Evolutionary conservation across 2,113 vertebrate species (phyloP), one percentile per base, ranked within the genome.

Genomic region (Ageneiosus marmoratus): DNA sequence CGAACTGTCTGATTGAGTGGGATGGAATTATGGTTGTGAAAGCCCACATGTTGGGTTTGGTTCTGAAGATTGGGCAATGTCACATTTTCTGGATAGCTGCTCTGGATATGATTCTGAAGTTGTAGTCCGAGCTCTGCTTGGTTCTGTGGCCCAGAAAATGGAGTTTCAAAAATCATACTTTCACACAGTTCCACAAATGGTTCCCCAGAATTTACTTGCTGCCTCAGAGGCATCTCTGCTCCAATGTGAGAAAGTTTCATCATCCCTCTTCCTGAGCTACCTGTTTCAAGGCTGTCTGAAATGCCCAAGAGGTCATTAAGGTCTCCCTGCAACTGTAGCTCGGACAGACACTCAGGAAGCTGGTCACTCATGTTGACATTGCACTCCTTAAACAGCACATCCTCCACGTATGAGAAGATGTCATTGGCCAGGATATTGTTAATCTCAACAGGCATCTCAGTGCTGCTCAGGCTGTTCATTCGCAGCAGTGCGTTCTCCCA

Each of bases 391-490:
- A 92, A 90, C 27, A 93, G 88, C 62, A 91, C 81, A 84, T 94
- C 93, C 77, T 95, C 93, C 34, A 90, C 84, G 0, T 67, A 94
- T 0, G 89, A 79, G 22, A 93, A 74, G 79, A 91, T 91, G 88
- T 87, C 69, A 0, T 82, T 80, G 89, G 32, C 91, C 0, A 89
- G 55, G 34, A 85, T 88, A 74, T 88, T 27, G 0, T 53, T 86
- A 70, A 22, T 67, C 27, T 86, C 86, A 53, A 88, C 83, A 10
- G 87, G 12, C 24, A 65, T 24, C 0, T 0, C 29, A 13, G 34
- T 37, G 2, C 16, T 69, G 10, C 79, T 53, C 51, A 62, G 77
- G 20, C 60, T 51, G 77, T 84, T 86, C 83, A 92, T 79, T 51
- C 60, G 76, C 20, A 91, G 80, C 83, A 94, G 80, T n/a, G 81